Conservation (phyloP, 2,113 vertebrate genomes). For the Onychorhynchus coronatus region DNA sequence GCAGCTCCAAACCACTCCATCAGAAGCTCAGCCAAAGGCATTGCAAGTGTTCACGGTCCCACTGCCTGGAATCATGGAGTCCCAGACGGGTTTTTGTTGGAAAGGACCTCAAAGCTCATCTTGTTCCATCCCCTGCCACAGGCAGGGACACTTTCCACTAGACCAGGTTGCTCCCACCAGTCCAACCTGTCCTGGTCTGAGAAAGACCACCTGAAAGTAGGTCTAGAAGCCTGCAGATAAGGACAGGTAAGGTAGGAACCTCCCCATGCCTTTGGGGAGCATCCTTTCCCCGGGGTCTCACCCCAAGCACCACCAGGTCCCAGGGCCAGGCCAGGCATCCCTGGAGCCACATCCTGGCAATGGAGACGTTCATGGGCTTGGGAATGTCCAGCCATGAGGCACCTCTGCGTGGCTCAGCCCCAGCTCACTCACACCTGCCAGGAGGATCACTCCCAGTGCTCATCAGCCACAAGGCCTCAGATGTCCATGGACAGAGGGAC, state of each 20-base stretch:
- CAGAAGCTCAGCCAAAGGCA: background rate
- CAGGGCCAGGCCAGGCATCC: background rate
- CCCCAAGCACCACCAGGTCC: background rate
- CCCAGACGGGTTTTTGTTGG: background rate
- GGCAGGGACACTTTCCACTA: background rate
- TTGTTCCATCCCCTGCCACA: background rate
- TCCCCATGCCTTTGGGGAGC: background rate
- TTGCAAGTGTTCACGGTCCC: too few relatives aligned
- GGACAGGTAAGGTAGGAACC: background rate
- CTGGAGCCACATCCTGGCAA: background rate
- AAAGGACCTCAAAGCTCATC: background rate
- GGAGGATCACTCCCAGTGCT: background rate
- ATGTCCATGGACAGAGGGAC: background rate
- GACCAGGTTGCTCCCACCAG: background rate
- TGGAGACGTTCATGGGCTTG: background rate
- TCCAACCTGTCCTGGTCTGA: background rate
- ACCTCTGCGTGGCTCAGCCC: background rate
- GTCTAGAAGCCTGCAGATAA: background rate
- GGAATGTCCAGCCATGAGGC: background rate
- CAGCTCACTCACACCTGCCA: background rate
- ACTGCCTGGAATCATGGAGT: background rate
- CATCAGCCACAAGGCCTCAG: background rate
- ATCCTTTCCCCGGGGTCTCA: background rate
- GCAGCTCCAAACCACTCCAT: background rate
- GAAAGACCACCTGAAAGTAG: background rate